A percentile compares a stretch with the other conserved stretches of the same genome.
phyloP scores from a whole-genome alignment of 2,113 vertebrate genomes.

The Spea bombifrons region DNA sequence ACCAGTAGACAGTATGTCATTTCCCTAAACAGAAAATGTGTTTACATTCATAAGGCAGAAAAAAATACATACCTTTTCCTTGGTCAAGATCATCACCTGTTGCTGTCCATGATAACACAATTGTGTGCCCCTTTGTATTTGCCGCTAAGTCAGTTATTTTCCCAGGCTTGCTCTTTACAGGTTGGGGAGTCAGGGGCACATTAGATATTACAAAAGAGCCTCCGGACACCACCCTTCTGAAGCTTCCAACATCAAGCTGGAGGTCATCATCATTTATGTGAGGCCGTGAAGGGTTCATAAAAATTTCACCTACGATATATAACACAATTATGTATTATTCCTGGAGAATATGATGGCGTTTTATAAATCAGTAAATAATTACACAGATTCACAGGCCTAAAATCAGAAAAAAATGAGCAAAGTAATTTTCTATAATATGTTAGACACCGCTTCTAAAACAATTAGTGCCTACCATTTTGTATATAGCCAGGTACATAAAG shows the following conservation, averaged over 20 bases:
- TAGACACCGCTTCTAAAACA: no score
- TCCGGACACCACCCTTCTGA: constrained; percentile 56
- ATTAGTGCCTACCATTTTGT: constrained; percentile 55
- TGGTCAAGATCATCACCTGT: constrained; percentile 63
- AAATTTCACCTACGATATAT: constrained; percentile 52
- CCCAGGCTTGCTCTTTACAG: constrained; percentile 57
- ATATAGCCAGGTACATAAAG: constrained; percentile 62
- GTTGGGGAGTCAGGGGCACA: constrained; percentile 25
- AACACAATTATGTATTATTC: not conserved
- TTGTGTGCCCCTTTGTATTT: constrained; percentile 43
- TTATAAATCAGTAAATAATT: no score
- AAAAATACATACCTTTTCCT: constrained; percentile 56
- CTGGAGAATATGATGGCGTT: no score
- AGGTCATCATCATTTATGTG: constrained; percentile 27
- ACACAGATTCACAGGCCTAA: not conserved
- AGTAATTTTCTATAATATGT: not conserved
- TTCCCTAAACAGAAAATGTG: no score
- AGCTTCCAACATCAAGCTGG: constrained; percentile 46
- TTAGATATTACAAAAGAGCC: constrained; percentile 53
- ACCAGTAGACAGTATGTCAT: no score
- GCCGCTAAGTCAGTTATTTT: constrained; percentile 63
- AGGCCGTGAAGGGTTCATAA: constrained; percentile 58
- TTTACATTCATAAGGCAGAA: not conserved
- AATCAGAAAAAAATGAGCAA: not conserved
- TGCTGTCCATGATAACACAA: constrained; percentile 63